Evolutionary conservation across 2,797 vertebrate genomes (phyloP), one percentile per base, ranked within the genome.

Genomic region (Galagoides demidoff): DNA sequence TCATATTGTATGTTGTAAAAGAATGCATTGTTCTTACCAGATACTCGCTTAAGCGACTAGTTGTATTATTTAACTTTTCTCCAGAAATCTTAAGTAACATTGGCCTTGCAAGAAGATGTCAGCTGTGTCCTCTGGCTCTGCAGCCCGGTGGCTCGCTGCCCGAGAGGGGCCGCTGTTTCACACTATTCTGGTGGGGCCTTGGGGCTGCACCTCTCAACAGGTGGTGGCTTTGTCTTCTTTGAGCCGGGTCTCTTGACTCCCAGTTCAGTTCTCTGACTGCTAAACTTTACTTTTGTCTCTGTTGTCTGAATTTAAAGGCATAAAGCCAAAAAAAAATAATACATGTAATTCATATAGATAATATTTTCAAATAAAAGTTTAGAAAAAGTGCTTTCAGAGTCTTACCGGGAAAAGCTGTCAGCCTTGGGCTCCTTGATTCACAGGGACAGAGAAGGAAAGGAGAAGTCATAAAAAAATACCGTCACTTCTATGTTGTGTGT

Each of bases 331-430:
- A 78, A 68, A 6, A 43, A 43, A 43, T 43, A 43, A 52, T 22
- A 59, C 74, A 52, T 14, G 11, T 29, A 78, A 96, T 88, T 74
- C 22, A 39, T 39, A 0, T 66, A 55, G 27, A 27, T 59, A 7
- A 27, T 45, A 22, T 88, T 95, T 89, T 71, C 45, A 94, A 64
- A 59, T 95, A 81, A 85, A 92, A 63, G 31, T 73, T 84, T 92
- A 85, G 17, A 61, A 91, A 77, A 92, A 74, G 68, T 88, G 23
- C 34, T 83, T 92, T 87, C 39, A 39, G 22, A 81, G 61, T 73
- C 8, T 74, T 90, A 39, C 0, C 79, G 39, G 39, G 8, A 43
- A 81, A 87, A 63, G 29, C 61, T 63, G 5, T 81, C 61, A 82
- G 20, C 16, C 55, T 70, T 93, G n/a, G 43, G 13, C 9, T 83